Evolutionary conservation across 2,797 vertebrate species (phyloP).

Genomic region (Enteromius afrohamiltoni): DNA sequence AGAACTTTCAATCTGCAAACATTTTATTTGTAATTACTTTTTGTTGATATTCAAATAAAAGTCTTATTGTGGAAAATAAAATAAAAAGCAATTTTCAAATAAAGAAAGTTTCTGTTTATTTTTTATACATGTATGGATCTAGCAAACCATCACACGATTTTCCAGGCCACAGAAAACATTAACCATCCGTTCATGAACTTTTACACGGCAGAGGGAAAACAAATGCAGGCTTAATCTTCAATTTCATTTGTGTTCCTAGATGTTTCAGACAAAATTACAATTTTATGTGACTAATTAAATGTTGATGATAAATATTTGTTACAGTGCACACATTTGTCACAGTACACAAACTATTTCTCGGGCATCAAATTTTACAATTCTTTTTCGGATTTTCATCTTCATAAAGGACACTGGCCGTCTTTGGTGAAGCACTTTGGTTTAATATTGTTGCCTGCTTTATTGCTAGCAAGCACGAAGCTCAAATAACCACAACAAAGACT

Average conservation of each 20-base stretch:
- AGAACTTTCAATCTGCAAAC: neutral
- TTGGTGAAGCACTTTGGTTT: neutral
- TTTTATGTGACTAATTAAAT: neutral
- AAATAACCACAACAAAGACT: conserved; percentile 20
- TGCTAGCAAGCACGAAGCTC: neutral
- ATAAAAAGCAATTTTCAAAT: neutral
- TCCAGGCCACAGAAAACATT: neutral
- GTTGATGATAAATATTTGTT: neutral
- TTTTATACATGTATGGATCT: neutral
- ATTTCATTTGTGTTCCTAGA: neutral
- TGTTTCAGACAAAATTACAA: conserved; percentile 1
- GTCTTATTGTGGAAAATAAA: neutral
- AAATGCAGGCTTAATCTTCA: neutral
- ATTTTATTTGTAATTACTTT: conserved; percentile 14
- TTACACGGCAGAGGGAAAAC: neutral
- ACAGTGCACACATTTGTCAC: neutral
- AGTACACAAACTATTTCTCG: conserved; percentile 1
- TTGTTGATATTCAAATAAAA: conserved; percentile 31
- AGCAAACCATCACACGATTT: neutral
- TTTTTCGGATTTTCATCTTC: neutral
- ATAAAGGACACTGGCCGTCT: neutral
- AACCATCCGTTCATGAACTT: neutral
- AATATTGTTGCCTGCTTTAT: neutral
- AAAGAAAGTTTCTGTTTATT: neutral
- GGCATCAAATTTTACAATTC: neutral